Evolutionary conservation across 2,797 vertebrate genomes (phyloP), one percentile per base, ranked within the genome.

Genomic region (Pampus argenteus): DNA sequence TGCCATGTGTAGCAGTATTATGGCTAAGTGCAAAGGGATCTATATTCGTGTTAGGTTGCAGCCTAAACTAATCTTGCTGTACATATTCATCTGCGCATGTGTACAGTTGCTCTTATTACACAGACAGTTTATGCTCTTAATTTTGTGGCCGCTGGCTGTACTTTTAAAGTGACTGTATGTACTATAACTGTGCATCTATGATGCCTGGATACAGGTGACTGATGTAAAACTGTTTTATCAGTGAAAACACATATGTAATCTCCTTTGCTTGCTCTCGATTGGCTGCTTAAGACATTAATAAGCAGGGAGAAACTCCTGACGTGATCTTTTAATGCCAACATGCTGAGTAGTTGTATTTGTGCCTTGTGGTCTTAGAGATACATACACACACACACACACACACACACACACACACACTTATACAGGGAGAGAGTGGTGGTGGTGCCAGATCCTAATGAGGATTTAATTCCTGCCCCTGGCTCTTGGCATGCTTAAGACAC

Each of bases 391-490:
- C 40, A 52, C 40, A 63, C 44, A 66, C 62, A 49, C 34, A 78
- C 22, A 58, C 42, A 47, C 34, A 48, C 2, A 52, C 26, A 67
- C 49, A 58, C 51, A 26, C 23, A 20, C 47, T 18, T 23, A 55
- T 34, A 51, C 56, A 65, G 56, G 52, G 50, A 65, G 59, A 79
- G 31, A 47, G 51, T 60, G 57, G 40, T 76, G 65, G 49, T 73
- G 71, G 31, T 90, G 87, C 88, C 88, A 87, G 86, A 68, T 81
- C 77, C 66, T 91, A 91, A 91, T 91, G 91, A 91, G 87, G 66
- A 85, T 89, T 90, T 91, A 87, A 90, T 90, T 89, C 79, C 71
- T 82, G 88, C 88, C 84, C 52, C 79, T 82, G 85, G 90, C 88
- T 86, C 69, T 89, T 90, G 90, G 88, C 83, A 0, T 60, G 20